Conservation (phyloP, 2,113 vertebrate species). For the Henicopernis longicauda region DNA sequence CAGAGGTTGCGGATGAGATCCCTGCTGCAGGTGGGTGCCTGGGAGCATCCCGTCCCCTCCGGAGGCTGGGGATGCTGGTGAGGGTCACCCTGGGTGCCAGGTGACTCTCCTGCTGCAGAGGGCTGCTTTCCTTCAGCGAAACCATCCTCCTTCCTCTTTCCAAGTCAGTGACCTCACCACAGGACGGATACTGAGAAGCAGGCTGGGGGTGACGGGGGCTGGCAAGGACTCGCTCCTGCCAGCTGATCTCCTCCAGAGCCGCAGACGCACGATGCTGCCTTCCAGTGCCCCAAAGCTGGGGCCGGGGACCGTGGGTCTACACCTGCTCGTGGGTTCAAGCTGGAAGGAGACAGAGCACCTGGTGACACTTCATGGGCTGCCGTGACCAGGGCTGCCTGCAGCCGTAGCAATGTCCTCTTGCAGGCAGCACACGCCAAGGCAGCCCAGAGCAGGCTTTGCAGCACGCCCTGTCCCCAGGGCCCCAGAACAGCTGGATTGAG, state of each 20-base stretch:
- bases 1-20: background rate
- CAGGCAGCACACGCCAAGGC: background rate
- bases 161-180: background rate
- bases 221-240: background rate
- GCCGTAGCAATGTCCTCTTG: accelerated
- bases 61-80: background rate
- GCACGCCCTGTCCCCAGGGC: background rate
- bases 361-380: background rate
- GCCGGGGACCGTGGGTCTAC: background rate
- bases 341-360: background rate
- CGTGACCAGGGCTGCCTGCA: background rate
- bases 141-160: background rate
- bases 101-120: background rate
- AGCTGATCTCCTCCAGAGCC: background rate
- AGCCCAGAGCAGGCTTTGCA: background rate
- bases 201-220: background rate
- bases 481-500: background rate
- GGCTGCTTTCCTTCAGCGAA: background rate
- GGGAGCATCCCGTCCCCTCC: accelerated
- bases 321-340: background rate
- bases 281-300: background rate
- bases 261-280: accelerated
- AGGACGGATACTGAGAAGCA: background rate
- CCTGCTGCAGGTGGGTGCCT: background rate
- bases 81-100: background rate